Conservation (phyloP, 2,113 vertebrate species). For the Zosterops lateralis region DNA sequence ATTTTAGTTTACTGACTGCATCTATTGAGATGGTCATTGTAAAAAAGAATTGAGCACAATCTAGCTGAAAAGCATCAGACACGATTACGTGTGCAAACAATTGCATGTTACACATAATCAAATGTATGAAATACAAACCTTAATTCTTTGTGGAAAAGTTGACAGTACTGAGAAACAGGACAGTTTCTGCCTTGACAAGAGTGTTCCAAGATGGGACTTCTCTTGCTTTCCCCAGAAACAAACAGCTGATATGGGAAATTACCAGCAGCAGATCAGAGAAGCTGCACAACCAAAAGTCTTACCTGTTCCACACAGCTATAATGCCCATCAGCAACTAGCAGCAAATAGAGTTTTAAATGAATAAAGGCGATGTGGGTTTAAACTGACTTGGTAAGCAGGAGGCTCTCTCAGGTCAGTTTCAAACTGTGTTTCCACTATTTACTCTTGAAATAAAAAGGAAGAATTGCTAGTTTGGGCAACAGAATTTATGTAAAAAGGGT, state of each 20-base stretch:
- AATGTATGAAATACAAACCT: neutral
- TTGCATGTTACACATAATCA: neutral
- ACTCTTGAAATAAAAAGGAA: neutral
- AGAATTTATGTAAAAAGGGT: neutral
- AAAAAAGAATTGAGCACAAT: neutral
- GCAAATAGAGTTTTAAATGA: neutral
- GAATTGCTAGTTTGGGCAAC: neutral
- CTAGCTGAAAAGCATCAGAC: neutral
- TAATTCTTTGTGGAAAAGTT: neutral
- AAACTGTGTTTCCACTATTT: neutral
- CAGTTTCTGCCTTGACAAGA: neutral
- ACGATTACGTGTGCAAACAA: neutral
- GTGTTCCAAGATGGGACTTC: neutral
- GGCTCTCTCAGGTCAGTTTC: neutral
- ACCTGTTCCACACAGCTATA: fast-evolving
- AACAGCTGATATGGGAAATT: neutral
- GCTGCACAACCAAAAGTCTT: neutral
- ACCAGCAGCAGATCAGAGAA: neutral
- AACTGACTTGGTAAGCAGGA: neutral
- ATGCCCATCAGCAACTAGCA: neutral
- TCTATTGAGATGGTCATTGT: neutral
- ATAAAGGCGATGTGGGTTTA: neutral
- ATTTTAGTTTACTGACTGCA: neutral
- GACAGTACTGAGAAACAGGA: neutral
- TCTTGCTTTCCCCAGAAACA: neutral